These are phyloP conservation scores for Tiaroga cobitis DNA, from an alignment of 2,797 vertebrate species.

Conservation along the genomic window DNA sequence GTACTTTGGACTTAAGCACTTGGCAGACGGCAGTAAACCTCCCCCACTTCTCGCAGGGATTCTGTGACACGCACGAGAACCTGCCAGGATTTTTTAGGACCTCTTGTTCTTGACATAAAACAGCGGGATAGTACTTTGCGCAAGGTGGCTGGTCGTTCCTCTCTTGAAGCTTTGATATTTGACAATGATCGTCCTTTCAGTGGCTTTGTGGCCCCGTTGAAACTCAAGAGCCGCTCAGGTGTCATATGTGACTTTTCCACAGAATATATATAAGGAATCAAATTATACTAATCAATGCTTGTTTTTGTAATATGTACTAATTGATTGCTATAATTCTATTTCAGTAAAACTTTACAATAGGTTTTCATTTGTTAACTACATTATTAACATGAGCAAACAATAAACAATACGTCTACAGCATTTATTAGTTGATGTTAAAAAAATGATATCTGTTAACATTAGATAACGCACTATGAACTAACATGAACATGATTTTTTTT, in stretches of 20 bases:
- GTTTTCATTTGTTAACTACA: not conserved
- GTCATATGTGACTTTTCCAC: not conserved
- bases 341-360: not conserved
- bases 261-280: not conserved
- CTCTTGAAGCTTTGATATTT: slow-evolving; percentile 38
- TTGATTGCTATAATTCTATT: not conserved
- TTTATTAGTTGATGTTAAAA: not conserved
- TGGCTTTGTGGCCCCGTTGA: slow-evolving; percentile 28
- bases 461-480: not conserved
- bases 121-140: slow-evolving; percentile 19
- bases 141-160: slow-evolving; percentile 40
- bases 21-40: slow-evolving; percentile 43
- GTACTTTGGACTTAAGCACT: slow-evolving; percentile 55
- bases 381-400: not conserved
- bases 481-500: not conserved
- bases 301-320: not conserved
- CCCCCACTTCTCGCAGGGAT: slow-evolving; percentile 37
- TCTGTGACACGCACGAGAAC: slow-evolving; percentile 44
- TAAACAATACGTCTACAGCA: not conserved
- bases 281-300: not conserved
- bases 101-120: slow-evolving; percentile 40
- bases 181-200: slow-evolving; percentile 25
- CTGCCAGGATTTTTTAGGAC: slow-evolving; percentile 35
- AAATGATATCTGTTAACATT: not conserved
- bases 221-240: slow-evolving; percentile 21